Percentiles rank a stretch among this genome's conserved stretches.
Conservation (phyloP, 2,797 vertebrate species). For the Propithecus deckenii region DNA sequence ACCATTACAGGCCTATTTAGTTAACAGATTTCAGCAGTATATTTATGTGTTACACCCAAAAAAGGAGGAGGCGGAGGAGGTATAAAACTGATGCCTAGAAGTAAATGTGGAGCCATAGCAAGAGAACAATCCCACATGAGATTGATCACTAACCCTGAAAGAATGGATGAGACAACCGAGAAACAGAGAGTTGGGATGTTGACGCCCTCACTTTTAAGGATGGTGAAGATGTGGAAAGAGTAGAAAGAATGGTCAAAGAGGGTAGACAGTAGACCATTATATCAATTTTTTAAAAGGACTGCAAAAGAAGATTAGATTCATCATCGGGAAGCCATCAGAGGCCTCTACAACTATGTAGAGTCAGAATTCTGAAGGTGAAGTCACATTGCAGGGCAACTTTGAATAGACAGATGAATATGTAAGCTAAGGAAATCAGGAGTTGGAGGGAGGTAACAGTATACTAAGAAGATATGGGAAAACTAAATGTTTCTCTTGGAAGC, state of each 20-base stretch:
- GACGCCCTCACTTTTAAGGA: background rate
- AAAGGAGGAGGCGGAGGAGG: background rate
- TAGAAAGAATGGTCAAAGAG: background rate
- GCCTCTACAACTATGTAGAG: background rate
- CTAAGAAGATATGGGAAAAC: background rate
- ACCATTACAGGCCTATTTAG: background rate
- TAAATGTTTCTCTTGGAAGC: conserved; percentile 22
- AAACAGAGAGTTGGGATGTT: background rate
- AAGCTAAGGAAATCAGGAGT: background rate
- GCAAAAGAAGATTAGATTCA: background rate
- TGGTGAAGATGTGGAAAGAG: background rate
- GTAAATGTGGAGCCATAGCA: background rate
- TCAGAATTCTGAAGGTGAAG: conserved; percentile 23
- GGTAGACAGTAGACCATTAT: background rate
- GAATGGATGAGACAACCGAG: background rate
- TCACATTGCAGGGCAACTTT: conserved; percentile 15
- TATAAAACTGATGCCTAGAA: background rate
- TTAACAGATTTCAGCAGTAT: background rate
- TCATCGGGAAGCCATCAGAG: background rate
- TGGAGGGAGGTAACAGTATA: background rate
- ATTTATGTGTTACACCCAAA: background rate
- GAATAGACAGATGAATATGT: conserved; percentile 4
- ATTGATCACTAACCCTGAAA: background rate
- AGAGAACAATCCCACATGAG: background rate
- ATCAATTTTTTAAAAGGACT: background rate